Percentiles rank a stretch among this genome's conserved stretches.
These are phyloP conservation scores for Manis crassicaudata DNA, from an alignment of 2,797 vertebrate genomes.

Conservation along the genomic window DNA sequence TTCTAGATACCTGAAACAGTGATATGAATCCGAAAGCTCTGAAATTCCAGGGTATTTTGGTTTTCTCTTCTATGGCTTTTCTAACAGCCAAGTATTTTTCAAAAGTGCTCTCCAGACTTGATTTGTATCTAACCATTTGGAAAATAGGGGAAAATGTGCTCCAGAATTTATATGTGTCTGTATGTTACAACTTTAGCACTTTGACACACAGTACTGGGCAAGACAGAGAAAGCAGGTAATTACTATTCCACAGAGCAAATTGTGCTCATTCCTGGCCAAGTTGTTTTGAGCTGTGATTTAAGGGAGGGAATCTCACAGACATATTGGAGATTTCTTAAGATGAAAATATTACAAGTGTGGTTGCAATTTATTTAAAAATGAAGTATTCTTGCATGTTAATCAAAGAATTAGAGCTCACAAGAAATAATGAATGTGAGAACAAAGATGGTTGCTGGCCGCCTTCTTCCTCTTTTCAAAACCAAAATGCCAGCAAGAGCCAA, in stretches of 20 bases:
- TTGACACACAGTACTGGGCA: background rate
- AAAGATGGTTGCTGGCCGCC: background rate
- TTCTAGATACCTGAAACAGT: background rate
- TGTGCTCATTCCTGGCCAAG: background rate
- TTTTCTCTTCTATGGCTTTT: constrained; percentile 14
- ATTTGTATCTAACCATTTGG: constrained; percentile 35
- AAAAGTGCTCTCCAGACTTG: constrained; percentile 40
- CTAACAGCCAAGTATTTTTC: constrained; percentile 15
- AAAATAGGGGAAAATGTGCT: background rate
- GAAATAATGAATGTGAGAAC: background rate
- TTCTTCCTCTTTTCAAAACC: background rate
- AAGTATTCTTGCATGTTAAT: constrained; percentile 1
- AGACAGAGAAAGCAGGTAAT: background rate
- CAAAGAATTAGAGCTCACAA: background rate
- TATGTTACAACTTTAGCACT: constrained; percentile 15
- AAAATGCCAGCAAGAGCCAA: background rate
- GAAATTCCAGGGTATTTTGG: background rate
- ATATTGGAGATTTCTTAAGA: background rate
- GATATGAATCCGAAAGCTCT: background rate
- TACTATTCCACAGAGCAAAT: background rate
- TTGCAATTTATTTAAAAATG: constrained; percentile 28
- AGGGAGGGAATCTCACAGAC: background rate
- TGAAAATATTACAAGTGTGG: background rate
- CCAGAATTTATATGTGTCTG: constrained; percentile 8
- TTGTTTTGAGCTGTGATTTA: background rate